Evolutionary conservation across 2,113 vertebrate species (phyloP), one percentile per base, ranked within the genome.

Genomic region (Sapajus apella): DNA sequence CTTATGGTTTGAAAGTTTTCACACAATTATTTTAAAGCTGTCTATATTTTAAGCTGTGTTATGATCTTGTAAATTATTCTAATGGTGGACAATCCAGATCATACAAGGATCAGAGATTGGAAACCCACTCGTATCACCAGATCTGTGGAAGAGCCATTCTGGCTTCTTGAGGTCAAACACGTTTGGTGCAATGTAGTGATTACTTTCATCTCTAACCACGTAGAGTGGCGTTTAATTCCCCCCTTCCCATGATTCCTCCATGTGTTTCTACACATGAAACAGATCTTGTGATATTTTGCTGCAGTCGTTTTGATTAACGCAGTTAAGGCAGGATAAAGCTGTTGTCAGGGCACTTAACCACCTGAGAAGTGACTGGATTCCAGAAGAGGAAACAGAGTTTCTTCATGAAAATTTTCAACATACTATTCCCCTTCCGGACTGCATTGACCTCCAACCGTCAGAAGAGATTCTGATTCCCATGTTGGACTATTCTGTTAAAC

Each of bases 21-120:
- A 56, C 97, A 52, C 97, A 75, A 92, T 76, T 93, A 85, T 85
- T 97, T 91, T 87, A 73, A 61, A 81, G 47, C 82, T 72, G 27
- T 93, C 0, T 94, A 21, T 92, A 79, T 97, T 84, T 90, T 82
- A 86, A 95, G n/a, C 47, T 80, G 40, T 97, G 52, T 98, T 97
- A 79, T 18, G 96, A 75, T 98, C 94, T 96, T 94, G 47, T 98
- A 87, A 91, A 0, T 97, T 92, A 25, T 98, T 97, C 92, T 92
- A 94, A 95, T 97, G 97, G 97, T 98, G 95, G 95, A 97, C 96
- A 97, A 88, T 96, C 96, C 95, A 98, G 97, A 97, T 97, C 97
- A 43, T 91, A 91, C 96, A 86, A 98, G 98, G 98, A 97, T 98
- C 98, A 98, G 98, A 98, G 98, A 98, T 99, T 98, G 98, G 98